A percentile compares a stretch with the other conserved stretches of the same genome.
Evolutionary conservation across 1,140 invertebrate species (phyloP).

Genomic region (Onthophagus taurus): DNA sequence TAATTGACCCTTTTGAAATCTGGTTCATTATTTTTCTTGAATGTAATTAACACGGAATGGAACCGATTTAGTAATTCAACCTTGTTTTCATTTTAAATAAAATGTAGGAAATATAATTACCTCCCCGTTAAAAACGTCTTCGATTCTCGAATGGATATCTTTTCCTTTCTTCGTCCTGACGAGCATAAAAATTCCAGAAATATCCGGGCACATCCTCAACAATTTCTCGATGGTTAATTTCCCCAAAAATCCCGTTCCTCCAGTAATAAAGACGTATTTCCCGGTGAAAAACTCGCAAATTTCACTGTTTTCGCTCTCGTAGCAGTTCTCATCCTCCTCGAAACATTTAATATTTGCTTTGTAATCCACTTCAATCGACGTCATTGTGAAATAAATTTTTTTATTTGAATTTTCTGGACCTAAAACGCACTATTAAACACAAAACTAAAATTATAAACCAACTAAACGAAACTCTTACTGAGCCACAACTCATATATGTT

Average conservation of each 20-base stretch:
- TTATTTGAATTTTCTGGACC: no score
- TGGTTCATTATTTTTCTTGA: no score
- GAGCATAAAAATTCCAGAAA: slow-evolving; percentile 68
- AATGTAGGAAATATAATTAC: slow-evolving; percentile 41
- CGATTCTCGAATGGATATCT: slow-evolving; percentile 54
- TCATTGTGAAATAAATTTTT: no score
- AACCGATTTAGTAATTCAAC: no score
- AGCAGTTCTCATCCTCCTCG: not conserved
- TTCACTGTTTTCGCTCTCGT: slow-evolving; percentile 4
- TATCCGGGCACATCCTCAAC: slow-evolving; percentile 61
- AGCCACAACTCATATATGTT: no score
- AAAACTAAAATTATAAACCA: no score
- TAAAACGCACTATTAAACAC: no score
- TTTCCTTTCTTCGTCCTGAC: slow-evolving; percentile 72
- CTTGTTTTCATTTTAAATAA: no score
- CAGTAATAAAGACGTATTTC: slow-evolving; percentile 30
- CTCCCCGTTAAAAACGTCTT: slow-evolving; percentile 59
- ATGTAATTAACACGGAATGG: no score
- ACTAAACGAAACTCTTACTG: no score
- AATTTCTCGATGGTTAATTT: slow-evolving; percentile 70
- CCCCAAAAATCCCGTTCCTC: slow-evolving; percentile 35
- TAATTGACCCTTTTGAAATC: no score
- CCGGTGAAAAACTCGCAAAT: slow-evolving; percentile 25
- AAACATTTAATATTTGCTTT: not conserved
- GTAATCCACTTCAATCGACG: no score